phyloP scores from a whole-genome alignment of 2,113 vertebrate species.

The Grammomys surdaster region DNA sequence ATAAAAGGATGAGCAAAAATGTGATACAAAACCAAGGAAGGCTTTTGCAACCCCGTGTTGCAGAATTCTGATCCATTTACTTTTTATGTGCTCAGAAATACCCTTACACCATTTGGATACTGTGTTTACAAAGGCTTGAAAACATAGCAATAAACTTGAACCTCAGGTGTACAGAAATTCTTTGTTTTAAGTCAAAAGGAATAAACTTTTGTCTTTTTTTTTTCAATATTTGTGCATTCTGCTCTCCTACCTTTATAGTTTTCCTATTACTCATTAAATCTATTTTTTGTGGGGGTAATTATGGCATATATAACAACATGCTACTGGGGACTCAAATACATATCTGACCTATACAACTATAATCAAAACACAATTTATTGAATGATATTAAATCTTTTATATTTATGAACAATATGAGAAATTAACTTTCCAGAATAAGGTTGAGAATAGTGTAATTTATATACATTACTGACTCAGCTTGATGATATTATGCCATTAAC shows the following conservation, averaged over 20 bases:
- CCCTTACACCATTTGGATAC: too few relatives aligned
- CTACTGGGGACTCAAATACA: neutral
- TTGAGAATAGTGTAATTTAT: neutral
- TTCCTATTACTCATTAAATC: neutral
- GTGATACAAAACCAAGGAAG: neutral
- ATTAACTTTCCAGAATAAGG: constrained; percentile 14
- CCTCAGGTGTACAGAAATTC: neutral
- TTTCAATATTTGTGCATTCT: neutral
- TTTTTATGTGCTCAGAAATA: neutral
- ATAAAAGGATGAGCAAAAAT: neutral
- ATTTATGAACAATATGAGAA: neutral
- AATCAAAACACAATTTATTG: neutral
- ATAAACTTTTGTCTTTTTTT: constrained; percentile 23
- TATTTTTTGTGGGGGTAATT: neutral
- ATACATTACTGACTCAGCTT: constrained; percentile 23
- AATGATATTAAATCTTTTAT: neutral
- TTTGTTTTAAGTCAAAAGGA: constrained; percentile 19
- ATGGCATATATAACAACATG: constrained; percentile 26
- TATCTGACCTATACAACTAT: neutral
- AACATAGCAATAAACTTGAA: neutral
- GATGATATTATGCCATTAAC: neutral
- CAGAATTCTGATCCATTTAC: neutral
- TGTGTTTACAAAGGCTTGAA: neutral
- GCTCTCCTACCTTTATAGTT: neutral
- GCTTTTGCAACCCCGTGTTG: neutral